Percentiles rank a stretch among this genome's conserved stretches.
phyloP scores from a whole-genome alignment of 2,797 vertebrate genomes.

The Bovichtus variegatus region DNA sequence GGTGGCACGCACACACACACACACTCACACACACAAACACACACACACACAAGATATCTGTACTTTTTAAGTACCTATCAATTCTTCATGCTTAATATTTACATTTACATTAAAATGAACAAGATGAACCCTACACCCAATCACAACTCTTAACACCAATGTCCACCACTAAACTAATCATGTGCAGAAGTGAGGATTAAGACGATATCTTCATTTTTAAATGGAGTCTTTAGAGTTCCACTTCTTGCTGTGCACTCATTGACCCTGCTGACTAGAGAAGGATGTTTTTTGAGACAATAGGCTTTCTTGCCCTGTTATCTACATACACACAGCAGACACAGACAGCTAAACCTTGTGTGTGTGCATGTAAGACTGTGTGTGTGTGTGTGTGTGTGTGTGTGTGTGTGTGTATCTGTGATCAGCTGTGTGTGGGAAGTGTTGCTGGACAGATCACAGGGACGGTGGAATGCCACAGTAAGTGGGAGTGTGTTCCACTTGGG shows the following conservation, averaged over 20 bases:
- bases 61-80: neutral
- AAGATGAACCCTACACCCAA: slow-evolving; percentile 1
- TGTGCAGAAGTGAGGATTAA: slow-evolving; percentile 9
- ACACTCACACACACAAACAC: no score
- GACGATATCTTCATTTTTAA: neutral
- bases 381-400: slow-evolving; percentile 7
- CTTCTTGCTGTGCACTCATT: slow-evolving; percentile 41
- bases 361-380: neutral
- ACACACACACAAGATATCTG: neutral
- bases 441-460: slow-evolving; percentile 72
- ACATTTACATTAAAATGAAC: slow-evolving; percentile 1
- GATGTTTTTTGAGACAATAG: slow-evolving; percentile 53
- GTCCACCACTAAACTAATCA: slow-evolving; percentile 3
- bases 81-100: neutral
- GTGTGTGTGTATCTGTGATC: slow-evolving; percentile 50
- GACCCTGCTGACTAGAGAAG: slow-evolving; percentile 43
- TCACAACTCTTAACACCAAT: neutral
- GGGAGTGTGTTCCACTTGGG: slow-evolving; percentile 68
- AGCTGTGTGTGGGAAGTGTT: slow-evolving; percentile 67
- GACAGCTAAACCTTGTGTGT: slow-evolving; percentile 42
- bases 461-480: slow-evolving; percentile 72
- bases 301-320: slow-evolving; percentile 73
- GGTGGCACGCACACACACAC: no score
- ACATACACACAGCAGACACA: slow-evolving; percentile 43
- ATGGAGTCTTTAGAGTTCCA: slow-evolving; percentile 17